A percentile compares a stretch with the other conserved stretches of the same genome.
Conservation (phyloP, 2,888 invertebrate genomes). For the Agelastica alni region DNA sequence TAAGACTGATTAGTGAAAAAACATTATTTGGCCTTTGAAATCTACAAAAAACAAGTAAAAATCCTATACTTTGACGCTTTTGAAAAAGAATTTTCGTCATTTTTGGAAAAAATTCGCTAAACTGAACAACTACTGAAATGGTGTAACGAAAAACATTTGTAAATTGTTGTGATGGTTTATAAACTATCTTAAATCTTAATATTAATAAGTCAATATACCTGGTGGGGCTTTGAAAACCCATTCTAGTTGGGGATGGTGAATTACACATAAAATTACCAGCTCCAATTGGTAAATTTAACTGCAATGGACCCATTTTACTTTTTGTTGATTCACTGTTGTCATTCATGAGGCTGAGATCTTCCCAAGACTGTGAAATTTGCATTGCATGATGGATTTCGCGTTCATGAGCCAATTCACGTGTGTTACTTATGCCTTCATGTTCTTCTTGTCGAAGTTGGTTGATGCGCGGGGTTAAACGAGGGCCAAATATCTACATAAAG, state of each 20-base stretch:
- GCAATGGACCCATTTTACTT: slow-evolving; percentile 54
- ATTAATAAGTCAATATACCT: too few relatives aligned
- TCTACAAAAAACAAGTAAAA: too few relatives aligned
- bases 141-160: too few relatives aligned
- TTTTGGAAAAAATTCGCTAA: too few relatives aligned
- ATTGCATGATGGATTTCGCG: slow-evolving; percentile 87
- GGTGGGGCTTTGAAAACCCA: slow-evolving; percentile 67
- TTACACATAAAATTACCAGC: slow-evolving; percentile 47
- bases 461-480: slow-evolving; percentile 80
- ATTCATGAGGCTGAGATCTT: slow-evolving; percentile 79
- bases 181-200: too few relatives aligned
- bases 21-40: too few relatives aligned
- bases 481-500: slow-evolving; percentile 56
- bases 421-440: slow-evolving; percentile 79
- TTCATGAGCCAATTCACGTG: slow-evolving; percentile 89
- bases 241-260: slow-evolving; percentile 55
- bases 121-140: too few relatives aligned
- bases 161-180: too few relatives aligned
- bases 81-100: too few relatives aligned
- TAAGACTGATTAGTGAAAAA: too few relatives aligned
- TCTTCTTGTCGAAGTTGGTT: slow-evolving; percentile 88
- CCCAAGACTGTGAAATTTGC: slow-evolving; percentile 94
- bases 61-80: too few relatives aligned
- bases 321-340: slow-evolving; percentile 45
- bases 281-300: slow-evolving; percentile 57